phyloP scores from a whole-genome alignment of 2,888 invertebrate species.

The Ernsta delagoae region DNA sequence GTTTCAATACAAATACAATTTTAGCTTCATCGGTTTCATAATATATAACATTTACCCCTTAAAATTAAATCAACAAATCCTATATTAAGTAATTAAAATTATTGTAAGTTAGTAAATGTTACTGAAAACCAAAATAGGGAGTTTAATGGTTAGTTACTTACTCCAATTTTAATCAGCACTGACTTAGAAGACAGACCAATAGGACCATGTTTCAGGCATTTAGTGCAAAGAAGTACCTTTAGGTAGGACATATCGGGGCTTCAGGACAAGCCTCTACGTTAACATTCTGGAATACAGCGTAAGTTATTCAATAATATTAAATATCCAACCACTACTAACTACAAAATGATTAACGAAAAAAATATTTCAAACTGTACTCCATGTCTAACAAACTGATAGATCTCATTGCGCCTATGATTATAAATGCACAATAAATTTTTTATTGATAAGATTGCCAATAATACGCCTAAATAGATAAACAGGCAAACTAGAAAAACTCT shows the following conservation, averaged over 20 bases:
- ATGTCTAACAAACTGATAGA: background rate
- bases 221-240: constrained; percentile 70
- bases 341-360: background rate
- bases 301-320: background rate
- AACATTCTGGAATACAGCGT: constrained; percentile 64
- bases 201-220: constrained; percentile 67
- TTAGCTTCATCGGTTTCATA: too few species aligned
- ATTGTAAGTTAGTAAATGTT: too few species aligned
- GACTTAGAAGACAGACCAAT: constrained; percentile 60
- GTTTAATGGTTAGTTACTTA: constrained; percentile 49
- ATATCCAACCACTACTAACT: background rate
- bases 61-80: too few species aligned
- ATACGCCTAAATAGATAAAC: too few species aligned
- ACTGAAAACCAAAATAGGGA: too few species aligned
- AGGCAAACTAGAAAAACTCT: too few species aligned
- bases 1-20: too few species aligned
- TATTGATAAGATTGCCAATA: too few species aligned
- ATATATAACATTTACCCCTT: too few species aligned
- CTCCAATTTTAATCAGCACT: constrained; percentile 65
- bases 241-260: constrained; percentile 67
- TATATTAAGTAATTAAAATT: too few species aligned
- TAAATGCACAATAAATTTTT: too few species aligned
- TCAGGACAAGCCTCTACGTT: constrained; percentile 47
- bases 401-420: background rate
- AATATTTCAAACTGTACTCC: background rate